phyloP scores from a whole-genome alignment of 2,888 invertebrate genomes.

The Drosophila algonquin region DNA sequence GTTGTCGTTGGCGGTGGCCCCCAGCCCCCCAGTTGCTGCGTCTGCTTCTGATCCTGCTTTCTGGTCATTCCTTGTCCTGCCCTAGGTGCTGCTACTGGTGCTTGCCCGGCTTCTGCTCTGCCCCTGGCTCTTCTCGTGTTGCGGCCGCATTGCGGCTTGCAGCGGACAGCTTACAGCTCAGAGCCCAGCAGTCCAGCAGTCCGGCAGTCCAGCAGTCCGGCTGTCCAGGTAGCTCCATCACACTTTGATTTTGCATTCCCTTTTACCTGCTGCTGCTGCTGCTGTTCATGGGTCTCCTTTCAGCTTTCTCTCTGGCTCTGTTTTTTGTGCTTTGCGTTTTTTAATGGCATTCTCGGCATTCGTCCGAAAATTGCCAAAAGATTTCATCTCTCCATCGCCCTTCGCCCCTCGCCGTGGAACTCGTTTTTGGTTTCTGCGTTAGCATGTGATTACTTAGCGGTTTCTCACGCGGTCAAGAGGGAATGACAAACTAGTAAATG shows the following conservation, averaged over 20 bases:
- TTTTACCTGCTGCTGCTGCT: constrained; percentile 48
- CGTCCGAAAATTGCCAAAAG: constrained; percentile 6
- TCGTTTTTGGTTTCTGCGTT: constrained; percentile 1
- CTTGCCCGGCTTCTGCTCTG: background rate
- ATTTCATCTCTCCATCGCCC: background rate
- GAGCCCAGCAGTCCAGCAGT: constrained; percentile 14
- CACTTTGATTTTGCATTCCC: constrained; percentile 75
- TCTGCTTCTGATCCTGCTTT: background rate
- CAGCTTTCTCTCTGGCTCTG: background rate
- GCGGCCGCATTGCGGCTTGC: constrained; percentile 65
- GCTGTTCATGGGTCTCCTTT: background rate
- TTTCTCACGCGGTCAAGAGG: constrained; percentile 22
- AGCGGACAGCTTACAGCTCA: constrained; percentile 29
- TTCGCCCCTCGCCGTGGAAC: background rate
- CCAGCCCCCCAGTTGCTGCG: background rate
- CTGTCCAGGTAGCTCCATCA: constrained; percentile 43
- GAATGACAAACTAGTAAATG: constrained; percentile 18
- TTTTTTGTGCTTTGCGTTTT: constrained; percentile 45
- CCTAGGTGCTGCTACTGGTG: background rate
- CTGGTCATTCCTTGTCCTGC: constrained; percentile 3
- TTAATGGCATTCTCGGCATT: constrained; percentile 43
- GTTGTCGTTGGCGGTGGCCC: constrained; percentile 2
- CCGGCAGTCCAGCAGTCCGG: too few species aligned
- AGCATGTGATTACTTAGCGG: constrained; percentile 41
- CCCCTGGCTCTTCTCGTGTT: constrained; percentile 28